phyloP scores from a whole-genome alignment of 2,797 vertebrate species.

The Oryzias sinensis region DNA sequence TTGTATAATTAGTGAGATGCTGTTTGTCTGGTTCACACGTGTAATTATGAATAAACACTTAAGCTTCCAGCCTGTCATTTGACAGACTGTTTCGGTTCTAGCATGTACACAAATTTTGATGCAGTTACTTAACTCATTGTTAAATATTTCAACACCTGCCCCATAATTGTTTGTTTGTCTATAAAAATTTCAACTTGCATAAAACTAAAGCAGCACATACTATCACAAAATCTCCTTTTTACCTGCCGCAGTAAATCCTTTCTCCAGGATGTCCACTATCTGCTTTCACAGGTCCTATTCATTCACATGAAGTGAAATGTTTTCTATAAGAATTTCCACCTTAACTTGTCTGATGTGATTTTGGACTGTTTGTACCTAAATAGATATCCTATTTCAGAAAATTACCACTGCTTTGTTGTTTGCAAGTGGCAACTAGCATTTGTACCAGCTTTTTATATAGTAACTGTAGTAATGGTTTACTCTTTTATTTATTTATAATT shows the following conservation, averaged over 20 bases:
- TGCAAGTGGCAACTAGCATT: background rate
- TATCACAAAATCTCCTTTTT: too few relatives aligned
- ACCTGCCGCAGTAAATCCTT: too few relatives aligned
- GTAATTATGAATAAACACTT: constrained; percentile 34
- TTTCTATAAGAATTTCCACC: background rate
- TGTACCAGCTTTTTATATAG: too few relatives aligned
- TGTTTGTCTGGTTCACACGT: constrained; percentile 30
- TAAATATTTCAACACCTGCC: background rate
- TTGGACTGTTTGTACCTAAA: background rate
- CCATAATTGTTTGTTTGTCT: too few relatives aligned
- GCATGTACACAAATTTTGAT: background rate
- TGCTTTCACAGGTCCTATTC: too few relatives aligned
- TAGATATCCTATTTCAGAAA: background rate
- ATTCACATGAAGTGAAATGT: background rate
- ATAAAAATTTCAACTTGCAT: too few relatives aligned
- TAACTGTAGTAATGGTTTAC: too few relatives aligned
- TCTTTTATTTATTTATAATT: too few relatives aligned
- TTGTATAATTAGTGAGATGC: constrained; percentile 48
- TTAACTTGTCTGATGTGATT: background rate
- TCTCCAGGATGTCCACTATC: too few relatives aligned
- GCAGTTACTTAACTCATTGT: too few relatives aligned
- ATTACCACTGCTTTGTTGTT: background rate
- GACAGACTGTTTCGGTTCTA: background rate
- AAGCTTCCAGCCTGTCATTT: background rate
- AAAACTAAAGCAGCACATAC: too few relatives aligned